Percentiles rank a stretch among this genome's conserved stretches.
Conservation (phyloP, 2,888 invertebrate species). For the Sphaerophoria rueppellii region DNA sequence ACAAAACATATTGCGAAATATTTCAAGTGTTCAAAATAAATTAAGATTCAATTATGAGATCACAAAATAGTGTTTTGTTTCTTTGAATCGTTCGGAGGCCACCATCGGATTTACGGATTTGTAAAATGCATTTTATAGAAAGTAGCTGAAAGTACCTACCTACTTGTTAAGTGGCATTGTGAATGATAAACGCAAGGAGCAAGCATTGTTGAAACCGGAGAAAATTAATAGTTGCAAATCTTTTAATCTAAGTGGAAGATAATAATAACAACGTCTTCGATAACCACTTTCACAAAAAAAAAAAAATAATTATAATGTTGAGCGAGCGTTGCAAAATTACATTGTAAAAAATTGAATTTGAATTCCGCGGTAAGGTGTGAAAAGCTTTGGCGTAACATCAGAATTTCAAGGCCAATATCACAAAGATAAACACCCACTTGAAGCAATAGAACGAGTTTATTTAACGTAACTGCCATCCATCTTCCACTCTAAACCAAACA, state of each 20-base stretch:
- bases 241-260: neutral
- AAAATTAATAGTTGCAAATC: constrained; percentile 13
- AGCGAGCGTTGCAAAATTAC: neutral
- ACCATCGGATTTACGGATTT: constrained; percentile 31
- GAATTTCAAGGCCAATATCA: constrained; percentile 13
- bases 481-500: constrained; percentile 1
- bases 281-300: constrained; percentile 2
- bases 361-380: constrained; percentile 18
- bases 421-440: neutral
- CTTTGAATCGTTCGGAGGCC: constrained; percentile 46
- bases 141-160: constrained; percentile 42
- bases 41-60: constrained; percentile 62
- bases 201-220: constrained; percentile 34
- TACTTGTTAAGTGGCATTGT: neutral
- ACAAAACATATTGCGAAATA: neutral
- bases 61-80: constrained; percentile 48
- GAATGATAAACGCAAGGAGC: constrained; percentile 48
- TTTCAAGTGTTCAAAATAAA: constrained; percentile 45
- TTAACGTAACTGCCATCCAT: constrained; percentile 24
- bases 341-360: neutral
- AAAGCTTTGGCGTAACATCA: constrained; percentile 27
- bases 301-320: neutral
- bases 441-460: constrained; percentile 1
- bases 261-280: neutral
- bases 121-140: constrained; percentile 54